These are phyloP conservation scores for Drosophila melanica DNA, from an alignment of 1,140 invertebrate species.

Conservation along the genomic window DNA sequence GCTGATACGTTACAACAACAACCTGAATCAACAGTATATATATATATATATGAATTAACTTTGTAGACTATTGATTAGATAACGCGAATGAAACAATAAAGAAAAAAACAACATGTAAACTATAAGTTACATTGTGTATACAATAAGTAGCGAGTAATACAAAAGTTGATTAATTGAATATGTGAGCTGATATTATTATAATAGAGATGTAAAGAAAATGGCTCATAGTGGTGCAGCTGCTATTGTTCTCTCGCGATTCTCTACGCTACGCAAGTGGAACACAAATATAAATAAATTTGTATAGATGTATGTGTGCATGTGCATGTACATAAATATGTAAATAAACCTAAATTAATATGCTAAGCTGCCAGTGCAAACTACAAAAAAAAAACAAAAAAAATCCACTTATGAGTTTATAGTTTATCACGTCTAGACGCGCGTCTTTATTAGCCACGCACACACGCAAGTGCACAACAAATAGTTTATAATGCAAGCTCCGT, in stretches of 20 bases:
- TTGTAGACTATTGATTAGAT: conserved; percentile 4
- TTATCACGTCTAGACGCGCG: conserved; percentile 73
- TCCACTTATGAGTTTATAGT: conserved; percentile 49
- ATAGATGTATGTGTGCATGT: not conserved
- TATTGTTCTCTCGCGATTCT: conserved; percentile 4
- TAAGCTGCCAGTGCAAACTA: conserved; percentile 13
- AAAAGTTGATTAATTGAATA: conserved; percentile 27
- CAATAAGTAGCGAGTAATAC: conserved; percentile 3
- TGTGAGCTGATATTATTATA: conserved; percentile 29
- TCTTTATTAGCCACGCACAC: conserved; percentile 61
- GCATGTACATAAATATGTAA: conserved; percentile 5
- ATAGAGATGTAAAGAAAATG: not conserved
- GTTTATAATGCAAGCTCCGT: conserved; percentile 11
- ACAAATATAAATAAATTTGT: conserved; percentile 1
- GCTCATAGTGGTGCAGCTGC: conserved; percentile 20
- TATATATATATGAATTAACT: conserved; percentile 18
- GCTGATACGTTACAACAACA: conserved; percentile 4
- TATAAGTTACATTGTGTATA: not conserved
- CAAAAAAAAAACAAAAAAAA: too few relatives aligned
- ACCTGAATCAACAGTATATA: conserved; percentile 16
- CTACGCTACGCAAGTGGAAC: not conserved
- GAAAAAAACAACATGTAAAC: too few relatives aligned
- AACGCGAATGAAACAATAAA: too few relatives aligned
- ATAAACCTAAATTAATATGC: conserved; percentile 44
- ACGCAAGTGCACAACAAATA: conserved; percentile 14